These are phyloP conservation scores for Cyclopterus lumpus DNA, from an alignment of 2,797 vertebrate species.

Conservation along the genomic window DNA sequence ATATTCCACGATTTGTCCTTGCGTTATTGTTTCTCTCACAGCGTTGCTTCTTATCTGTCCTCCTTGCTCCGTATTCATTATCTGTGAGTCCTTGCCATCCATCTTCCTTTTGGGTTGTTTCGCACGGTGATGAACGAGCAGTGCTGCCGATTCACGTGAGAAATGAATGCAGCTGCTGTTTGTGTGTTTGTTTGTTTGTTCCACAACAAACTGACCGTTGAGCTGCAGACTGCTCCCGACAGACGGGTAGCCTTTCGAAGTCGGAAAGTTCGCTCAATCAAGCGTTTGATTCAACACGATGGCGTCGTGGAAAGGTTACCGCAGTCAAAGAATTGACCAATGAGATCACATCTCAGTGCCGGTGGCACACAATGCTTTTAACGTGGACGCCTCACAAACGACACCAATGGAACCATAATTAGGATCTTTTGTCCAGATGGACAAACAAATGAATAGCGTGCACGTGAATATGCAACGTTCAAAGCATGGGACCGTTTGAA, in stretches of 20 bases:
- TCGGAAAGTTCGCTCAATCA: not conserved
- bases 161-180: slow-evolving; percentile 31
- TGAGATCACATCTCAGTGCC: not conserved
- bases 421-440: no score
- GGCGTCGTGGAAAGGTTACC: not conserved
- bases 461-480: no score
- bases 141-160: not conserved
- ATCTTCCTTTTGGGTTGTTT: not conserved
- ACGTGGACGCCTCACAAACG: not conserved
- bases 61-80: not conserved
- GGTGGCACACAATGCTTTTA: no score
- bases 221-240: slow-evolving; percentile 1
- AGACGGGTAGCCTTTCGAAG: slow-evolving; percentile 31
- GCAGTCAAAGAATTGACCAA: not conserved
- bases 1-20: not conserved
- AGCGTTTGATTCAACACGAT: not conserved
- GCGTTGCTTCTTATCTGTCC: not conserved
- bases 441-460: no score
- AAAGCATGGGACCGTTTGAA: no score
- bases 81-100: not conserved
- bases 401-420: not conserved
- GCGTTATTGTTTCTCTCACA: not conserved
- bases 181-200: no score
- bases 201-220: not conserved
- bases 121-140: not conserved